These are phyloP conservation scores for Austrolebias charrua DNA, from an alignment of 2,797 vertebrate genomes.

Conservation along the genomic window DNA sequence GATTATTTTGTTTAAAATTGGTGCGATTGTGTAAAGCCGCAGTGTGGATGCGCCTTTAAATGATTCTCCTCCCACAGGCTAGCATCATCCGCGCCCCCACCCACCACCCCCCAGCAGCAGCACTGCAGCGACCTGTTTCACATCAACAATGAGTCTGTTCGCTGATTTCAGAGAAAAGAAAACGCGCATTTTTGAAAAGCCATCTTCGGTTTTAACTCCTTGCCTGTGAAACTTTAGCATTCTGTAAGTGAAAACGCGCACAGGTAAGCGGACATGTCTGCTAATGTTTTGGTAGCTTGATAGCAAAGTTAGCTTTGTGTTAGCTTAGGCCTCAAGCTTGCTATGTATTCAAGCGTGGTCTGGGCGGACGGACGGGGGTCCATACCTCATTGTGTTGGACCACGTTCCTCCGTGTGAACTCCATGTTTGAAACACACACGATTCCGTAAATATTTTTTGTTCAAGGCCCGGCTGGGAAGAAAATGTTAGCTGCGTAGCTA, in stretches of 20 bases:
- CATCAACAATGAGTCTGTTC: conserved; percentile 75
- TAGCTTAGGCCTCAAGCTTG: conserved; percentile 77
- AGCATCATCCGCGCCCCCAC: conserved; percentile 52
- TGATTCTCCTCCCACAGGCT: conserved; percentile 60
- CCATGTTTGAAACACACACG: neutral
- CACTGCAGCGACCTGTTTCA: conserved; percentile 51
- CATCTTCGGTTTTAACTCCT: conserved; percentile 21
- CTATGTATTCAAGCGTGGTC: conserved; percentile 69
- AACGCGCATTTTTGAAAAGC: conserved; percentile 15
- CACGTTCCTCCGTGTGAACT: conserved; percentile 26
- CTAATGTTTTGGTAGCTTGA: conserved; percentile 14
- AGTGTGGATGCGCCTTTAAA: conserved; percentile 65
- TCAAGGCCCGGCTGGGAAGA: neutral
- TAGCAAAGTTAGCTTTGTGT: conserved; percentile 29
- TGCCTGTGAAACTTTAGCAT: conserved; percentile 8
- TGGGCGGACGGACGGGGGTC: conserved; percentile 51
- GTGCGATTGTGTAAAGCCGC: no score
- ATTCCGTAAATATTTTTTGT: neutral
- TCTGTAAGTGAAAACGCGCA: neutral
- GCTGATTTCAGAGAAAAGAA: conserved; percentile 37
- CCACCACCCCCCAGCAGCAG: conserved; percentile 23
- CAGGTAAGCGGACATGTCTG: conserved; percentile 54
- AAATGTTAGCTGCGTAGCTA: conserved; percentile 26
- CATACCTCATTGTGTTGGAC: conserved; percentile 28
- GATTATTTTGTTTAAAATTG: no score